A percentile compares a stretch with the other conserved stretches of the same genome.
Evolutionary conservation across 1,140 invertebrate species (phyloP).

Genomic region (Drosophila kurseongensis): DNA sequence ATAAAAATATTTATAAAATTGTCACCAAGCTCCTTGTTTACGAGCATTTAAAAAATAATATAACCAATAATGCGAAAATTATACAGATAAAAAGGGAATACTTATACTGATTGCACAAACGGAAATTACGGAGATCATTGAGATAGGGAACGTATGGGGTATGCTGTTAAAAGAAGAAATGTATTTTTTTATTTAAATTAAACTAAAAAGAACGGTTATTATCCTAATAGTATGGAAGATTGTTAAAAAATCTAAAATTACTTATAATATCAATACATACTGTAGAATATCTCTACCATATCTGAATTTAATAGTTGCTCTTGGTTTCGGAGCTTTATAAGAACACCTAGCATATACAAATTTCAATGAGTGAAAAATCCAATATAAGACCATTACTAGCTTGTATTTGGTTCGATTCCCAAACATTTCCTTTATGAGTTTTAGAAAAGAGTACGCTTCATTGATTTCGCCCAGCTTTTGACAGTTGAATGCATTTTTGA

Average conservation of each 20-base stretch:
- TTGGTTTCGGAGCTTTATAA: too few species aligned
- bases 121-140: conserved; percentile 44
- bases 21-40: conserved; percentile 68
- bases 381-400: neutral
- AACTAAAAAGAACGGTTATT: too few species aligned
- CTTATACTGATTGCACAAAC: conserved; percentile 35
- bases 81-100: conserved; percentile 39
- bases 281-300: too few species aligned
- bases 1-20: conserved; percentile 82
- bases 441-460: conserved; percentile 17
- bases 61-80: conserved; percentile 72
- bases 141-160: conserved; percentile 27
- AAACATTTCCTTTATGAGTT: conserved; percentile 11
- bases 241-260: too few species aligned
- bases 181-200: too few species aligned
- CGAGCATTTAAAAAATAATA: conserved; percentile 71
- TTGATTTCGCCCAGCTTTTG: conserved; percentile 63
- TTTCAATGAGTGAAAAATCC: neutral
- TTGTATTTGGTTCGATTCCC: neutral
- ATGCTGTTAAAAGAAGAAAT: conserved; percentile 14
- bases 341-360: too few species aligned
- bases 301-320: too few species aligned
- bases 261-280: too few species aligned
- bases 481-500: conserved; percentile 78
- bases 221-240: too few species aligned